A percentile compares a stretch with the other conserved stretches of the same genome.
phyloP scores from a whole-genome alignment of 2,888 invertebrate species.

The Thalpophila matura region DNA sequence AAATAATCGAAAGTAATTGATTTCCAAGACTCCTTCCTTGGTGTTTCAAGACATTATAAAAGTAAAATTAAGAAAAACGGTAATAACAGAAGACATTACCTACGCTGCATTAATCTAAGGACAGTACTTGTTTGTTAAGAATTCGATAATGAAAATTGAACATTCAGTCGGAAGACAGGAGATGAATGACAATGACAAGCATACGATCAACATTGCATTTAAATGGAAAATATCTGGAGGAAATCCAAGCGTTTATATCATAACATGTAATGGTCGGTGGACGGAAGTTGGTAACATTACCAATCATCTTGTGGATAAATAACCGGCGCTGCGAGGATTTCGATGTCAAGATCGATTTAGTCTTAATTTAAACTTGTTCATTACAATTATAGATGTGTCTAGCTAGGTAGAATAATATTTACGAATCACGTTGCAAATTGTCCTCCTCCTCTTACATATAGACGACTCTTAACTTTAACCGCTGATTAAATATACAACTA shows the following conservation, averaged over 20 bases:
- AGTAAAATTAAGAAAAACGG: too few relatives aligned
- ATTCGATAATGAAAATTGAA: constrained; percentile 3
- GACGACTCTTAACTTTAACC: too few relatives aligned
- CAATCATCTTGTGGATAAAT: constrained; percentile 34
- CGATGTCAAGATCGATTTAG: constrained; percentile 30
- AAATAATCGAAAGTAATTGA: too few relatives aligned
- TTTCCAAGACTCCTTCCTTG: too few relatives aligned
- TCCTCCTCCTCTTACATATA: too few relatives aligned
- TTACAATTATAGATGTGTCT: background rate
- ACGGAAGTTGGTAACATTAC: constrained; percentile 38
- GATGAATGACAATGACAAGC: constrained; percentile 46
- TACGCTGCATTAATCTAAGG: too few relatives aligned
- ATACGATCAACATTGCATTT: constrained; percentile 31
- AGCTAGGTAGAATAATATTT: background rate
- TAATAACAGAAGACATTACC: too few relatives aligned
- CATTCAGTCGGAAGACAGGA: constrained; percentile 9
- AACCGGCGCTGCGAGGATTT: constrained; percentile 20
- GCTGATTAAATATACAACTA: too few relatives aligned
- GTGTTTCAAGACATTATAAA: too few relatives aligned
- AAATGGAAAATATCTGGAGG: constrained; percentile 45
- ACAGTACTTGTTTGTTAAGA: too few relatives aligned
- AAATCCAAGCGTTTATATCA: constrained; percentile 37
- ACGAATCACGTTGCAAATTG: background rate
- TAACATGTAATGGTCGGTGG: constrained; percentile 9
- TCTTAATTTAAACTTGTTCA: constrained; percentile 3